phyloP scores from a whole-genome alignment of 2,888 invertebrate species.

The Luffia ferchaultella region DNA sequence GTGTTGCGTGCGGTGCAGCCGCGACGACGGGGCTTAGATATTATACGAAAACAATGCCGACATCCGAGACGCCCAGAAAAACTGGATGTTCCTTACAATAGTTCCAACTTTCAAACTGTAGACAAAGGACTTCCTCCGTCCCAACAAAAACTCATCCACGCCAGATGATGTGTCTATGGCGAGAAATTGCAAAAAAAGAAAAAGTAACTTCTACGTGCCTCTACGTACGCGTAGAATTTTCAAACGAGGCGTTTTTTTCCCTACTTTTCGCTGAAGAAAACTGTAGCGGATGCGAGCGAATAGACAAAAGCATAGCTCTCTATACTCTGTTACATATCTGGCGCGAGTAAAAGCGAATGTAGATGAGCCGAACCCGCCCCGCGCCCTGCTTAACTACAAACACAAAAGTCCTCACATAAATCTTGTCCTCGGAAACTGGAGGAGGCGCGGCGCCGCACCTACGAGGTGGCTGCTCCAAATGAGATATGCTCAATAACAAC shows the following conservation, averaged over 20 bases:
- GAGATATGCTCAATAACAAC: conserved; percentile 48
- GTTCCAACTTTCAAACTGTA: conserved; percentile 58
- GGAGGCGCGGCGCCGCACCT: conserved; percentile 39
- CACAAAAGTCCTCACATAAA: conserved; percentile 65
- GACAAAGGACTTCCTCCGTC: conserved; percentile 59
- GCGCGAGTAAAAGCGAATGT: conserved; percentile 48
- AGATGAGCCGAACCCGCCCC: conserved; percentile 37
- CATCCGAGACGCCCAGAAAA: conserved; percentile 31
- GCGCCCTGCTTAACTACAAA: conserved; percentile 49
- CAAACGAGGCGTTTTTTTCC: conserved; percentile 49
- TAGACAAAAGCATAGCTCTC: conserved; percentile 49
- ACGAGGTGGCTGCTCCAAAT: conserved; percentile 37
- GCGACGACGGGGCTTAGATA: background rate
- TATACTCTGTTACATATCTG: conserved; percentile 53
- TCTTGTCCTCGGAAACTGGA: conserved; percentile 51
- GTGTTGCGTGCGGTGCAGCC: conserved; percentile 38
- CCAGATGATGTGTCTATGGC: conserved; percentile 64
- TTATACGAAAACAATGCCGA: conserved; percentile 47
- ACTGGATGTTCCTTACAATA: conserved; percentile 54
- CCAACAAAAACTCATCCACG: conserved; percentile 63
- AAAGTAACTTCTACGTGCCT: conserved; percentile 35
- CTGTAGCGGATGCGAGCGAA: conserved; percentile 48
- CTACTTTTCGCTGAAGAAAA: conserved; percentile 43
- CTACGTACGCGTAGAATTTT: conserved; percentile 43
- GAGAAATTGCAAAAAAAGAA: conserved; percentile 54